Conservation (phyloP, 2,113 vertebrate genomes). For the Seriola rivoliana region DNA sequence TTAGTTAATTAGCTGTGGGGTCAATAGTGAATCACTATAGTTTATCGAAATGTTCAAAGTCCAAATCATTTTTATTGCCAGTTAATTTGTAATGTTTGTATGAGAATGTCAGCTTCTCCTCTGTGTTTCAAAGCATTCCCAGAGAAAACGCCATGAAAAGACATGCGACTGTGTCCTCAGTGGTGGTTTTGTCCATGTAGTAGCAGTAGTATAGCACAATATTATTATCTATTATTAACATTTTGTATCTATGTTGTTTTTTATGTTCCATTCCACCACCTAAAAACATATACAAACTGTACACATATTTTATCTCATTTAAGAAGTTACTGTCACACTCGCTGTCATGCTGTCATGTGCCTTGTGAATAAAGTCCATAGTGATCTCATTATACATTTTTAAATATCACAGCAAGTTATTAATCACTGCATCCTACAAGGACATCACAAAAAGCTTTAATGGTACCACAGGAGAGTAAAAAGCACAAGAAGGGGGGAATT, state of each 20-base stretch:
- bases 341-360: neutral
- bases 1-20: neutral
- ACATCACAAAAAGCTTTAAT: conserved; percentile 3
- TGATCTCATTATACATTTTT: conserved; percentile 36
- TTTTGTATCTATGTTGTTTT: neutral
- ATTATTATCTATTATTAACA: neutral
- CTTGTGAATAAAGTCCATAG: neutral
- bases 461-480: conserved; percentile 20
- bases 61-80: neutral
- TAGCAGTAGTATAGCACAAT: neutral
- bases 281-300: neutral
- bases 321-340: neutral
- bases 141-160: neutral
- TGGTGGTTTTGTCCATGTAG: neutral
- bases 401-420: neutral
- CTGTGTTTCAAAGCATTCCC: no score
- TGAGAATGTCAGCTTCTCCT: no score
- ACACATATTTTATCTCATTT: neutral
- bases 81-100: no score
- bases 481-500: neutral
- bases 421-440: neutral
- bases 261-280: neutral
- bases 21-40: no score
- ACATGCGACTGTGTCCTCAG: neutral
- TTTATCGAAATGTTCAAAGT: neutral